Evolutionary conservation across 2,797 vertebrate genomes (phyloP).

Genomic region (Artibeus lituratus): DNA sequence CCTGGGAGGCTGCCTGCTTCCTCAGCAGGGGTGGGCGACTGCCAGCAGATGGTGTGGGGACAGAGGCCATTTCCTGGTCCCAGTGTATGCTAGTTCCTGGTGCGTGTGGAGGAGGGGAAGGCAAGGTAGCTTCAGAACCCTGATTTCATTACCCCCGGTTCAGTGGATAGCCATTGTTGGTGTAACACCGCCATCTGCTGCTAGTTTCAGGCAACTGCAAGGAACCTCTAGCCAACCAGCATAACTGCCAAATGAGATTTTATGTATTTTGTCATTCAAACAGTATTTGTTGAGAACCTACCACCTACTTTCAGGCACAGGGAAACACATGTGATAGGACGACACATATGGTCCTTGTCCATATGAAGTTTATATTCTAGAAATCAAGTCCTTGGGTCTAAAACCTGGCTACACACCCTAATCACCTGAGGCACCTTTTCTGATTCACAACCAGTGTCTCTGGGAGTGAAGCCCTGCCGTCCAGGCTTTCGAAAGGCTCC

Average conservation of each 20-base stretch:
- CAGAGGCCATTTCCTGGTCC: not conserved
- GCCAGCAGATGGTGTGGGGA: not conserved
- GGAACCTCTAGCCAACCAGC: rapidly evolving
- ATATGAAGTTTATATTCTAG: not conserved
- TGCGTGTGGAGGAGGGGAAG: not conserved
- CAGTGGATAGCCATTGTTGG: not conserved
- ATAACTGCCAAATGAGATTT: not conserved
- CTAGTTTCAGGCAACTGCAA: slow-evolving; percentile 20
- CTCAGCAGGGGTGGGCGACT: not conserved
- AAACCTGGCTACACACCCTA: not conserved
- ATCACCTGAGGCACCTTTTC: not conserved
- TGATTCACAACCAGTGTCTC: not conserved
- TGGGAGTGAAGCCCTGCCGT: not conserved
- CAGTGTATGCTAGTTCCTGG: not conserved
- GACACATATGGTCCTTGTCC: not conserved
- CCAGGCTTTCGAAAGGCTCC: not conserved
- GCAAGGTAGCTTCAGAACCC: not conserved
- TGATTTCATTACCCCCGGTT: rapidly evolving
- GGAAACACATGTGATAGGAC: not conserved
- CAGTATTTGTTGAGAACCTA: not conserved
- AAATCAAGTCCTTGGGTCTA: not conserved
- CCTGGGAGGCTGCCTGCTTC: not conserved
- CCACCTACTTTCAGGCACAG: not conserved
- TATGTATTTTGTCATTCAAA: not conserved
- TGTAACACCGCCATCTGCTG: slow-evolving; percentile 60